phyloP scores from a whole-genome alignment of 2,797 vertebrate species.

The Nothura maculosa region DNA sequence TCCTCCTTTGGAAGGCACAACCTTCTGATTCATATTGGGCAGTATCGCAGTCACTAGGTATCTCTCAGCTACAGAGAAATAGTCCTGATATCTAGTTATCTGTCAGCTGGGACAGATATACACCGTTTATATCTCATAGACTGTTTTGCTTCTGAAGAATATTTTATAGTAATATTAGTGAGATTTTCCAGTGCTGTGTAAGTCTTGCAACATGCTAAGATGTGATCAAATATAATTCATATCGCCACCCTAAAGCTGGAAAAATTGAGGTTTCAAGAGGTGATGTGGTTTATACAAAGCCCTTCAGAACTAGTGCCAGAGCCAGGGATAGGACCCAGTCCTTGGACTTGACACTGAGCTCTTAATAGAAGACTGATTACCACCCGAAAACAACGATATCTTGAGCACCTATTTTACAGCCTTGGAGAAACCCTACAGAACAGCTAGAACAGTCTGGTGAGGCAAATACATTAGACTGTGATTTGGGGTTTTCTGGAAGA shows the following conservation, averaged over 20 bases:
- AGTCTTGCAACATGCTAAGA: background rate
- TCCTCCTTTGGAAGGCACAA: background rate
- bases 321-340: background rate
- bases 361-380: background rate
- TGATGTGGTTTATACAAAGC: background rate
- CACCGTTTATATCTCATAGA: background rate
- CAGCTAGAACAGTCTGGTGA: background rate
- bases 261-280: background rate
- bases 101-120: background rate
- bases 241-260: background rate
- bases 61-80: background rate
- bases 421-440: background rate
- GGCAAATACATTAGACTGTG: background rate
- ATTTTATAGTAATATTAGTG: background rate
- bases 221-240: background rate
- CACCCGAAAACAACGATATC: background rate
- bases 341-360: fast-evolving
- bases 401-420: background rate
- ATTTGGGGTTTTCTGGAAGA: background rate
- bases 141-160: background rate
- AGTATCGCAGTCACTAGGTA: background rate
- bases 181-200: background rate
- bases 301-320: background rate
- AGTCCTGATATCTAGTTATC: background rate
- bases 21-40: background rate